phyloP scores from a whole-genome alignment of 2,888 invertebrate genomes.

The Xestia ashworthii region DNA sequence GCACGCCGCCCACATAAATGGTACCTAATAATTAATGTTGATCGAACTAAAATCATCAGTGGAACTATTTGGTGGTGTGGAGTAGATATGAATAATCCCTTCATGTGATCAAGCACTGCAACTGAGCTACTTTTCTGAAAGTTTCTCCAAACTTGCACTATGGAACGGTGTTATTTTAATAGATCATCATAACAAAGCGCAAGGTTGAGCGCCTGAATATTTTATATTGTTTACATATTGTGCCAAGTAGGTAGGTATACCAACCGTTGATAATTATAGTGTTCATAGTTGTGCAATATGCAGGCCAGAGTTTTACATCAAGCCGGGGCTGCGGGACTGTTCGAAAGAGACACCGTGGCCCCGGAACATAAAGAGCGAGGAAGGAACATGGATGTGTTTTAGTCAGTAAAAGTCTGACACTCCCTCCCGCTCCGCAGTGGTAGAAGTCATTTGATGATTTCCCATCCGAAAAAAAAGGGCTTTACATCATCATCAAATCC shows the following conservation, averaged over 20 bases:
- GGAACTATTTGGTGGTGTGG: neutral
- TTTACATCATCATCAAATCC: neutral
- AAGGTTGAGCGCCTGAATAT: constrained; percentile 41
- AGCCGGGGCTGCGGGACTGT: too few species aligned
- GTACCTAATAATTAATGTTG: too few species aligned
- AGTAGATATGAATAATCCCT: neutral
- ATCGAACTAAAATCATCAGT: neutral
- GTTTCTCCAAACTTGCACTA: neutral
- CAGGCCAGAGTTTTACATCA: neutral
- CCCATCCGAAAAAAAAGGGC: too few species aligned
- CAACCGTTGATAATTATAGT: neutral
- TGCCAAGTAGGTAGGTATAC: constrained; percentile 58
- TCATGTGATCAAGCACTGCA: neutral
- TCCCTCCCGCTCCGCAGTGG: too few species aligned
- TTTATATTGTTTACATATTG: constrained; percentile 35
- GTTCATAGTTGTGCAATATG: neutral
- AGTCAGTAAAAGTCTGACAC: too few species aligned
- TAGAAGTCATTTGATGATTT: too few species aligned
- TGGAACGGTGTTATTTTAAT: constrained; percentile 25
- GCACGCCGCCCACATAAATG: too few species aligned
- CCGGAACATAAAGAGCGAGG: too few species aligned
- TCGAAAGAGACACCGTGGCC: too few species aligned
- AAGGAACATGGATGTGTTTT: too few species aligned
- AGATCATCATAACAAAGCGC: constrained; percentile 33
- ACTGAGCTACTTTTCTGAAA: neutral